These are phyloP conservation scores for Cherax quadricarinatus DNA, from an alignment of 1,140 invertebrate species.

Conservation along the genomic window DNA sequence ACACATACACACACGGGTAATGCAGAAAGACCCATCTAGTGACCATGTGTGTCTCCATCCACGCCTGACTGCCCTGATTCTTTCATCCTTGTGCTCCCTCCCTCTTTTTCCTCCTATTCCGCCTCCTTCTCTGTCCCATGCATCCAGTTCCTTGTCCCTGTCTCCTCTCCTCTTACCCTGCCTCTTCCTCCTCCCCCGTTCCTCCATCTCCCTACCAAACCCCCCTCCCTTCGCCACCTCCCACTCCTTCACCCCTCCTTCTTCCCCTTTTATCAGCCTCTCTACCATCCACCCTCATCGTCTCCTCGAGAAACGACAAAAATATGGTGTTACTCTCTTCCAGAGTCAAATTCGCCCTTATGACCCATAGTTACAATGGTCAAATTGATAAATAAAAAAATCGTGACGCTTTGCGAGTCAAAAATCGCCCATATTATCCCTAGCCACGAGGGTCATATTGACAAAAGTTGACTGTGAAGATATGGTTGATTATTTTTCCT, in stretches of 20 bases:
- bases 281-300: conserved; percentile 49
- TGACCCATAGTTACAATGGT: not conserved
- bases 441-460: not conserved
- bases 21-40: conserved; percentile 3
- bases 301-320: conserved; percentile 21
- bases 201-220: not conserved
- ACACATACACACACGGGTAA: not conserved
- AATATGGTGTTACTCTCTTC: not conserved
- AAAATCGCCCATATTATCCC: not conserved
- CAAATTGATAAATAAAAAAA: not conserved
- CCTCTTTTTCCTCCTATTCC: not conserved
- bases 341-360: not conserved
- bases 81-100: not conserved
- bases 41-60: conserved; percentile 37
- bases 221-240: not conserved
- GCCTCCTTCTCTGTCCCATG: too few relatives aligned
- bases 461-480: not conserved
- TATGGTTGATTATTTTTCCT: not conserved
- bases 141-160: too few relatives aligned
- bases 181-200: too few relatives aligned
- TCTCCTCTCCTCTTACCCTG: too few relatives aligned
- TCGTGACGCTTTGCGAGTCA: too few relatives aligned
- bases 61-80: conserved; percentile 33
- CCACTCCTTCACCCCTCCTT: not conserved
- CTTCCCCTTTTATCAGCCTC: conserved; percentile 47